phyloP scores from a whole-genome alignment of 2,888 invertebrate genomes.

The Graphium colonna region DNA sequence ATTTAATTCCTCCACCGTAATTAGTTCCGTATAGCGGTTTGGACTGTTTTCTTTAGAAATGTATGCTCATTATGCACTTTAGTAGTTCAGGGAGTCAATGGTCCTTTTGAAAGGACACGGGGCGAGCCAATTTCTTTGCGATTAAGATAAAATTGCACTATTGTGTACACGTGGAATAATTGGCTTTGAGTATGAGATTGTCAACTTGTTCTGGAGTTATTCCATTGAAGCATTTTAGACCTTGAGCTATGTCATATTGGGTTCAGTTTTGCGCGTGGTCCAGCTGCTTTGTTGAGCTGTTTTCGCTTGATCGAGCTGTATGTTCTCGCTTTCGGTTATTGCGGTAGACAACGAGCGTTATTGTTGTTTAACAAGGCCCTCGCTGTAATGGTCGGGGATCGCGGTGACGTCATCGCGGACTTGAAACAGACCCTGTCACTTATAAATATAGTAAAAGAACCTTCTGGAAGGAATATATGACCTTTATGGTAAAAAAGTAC shows the following conservation, averaged over 20 bases:
- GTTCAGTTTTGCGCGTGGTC: not conserved
- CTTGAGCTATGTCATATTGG: not conserved
- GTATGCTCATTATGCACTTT: conserved; percentile 28
- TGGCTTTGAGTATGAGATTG: not conserved
- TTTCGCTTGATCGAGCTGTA: conserved; percentile 13
- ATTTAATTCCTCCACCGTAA: conserved; percentile 3
- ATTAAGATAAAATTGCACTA: conserved; percentile 9
- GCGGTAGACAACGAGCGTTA: conserved; percentile 34
- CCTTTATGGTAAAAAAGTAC: no score
- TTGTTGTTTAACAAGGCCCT: conserved; percentile 37
- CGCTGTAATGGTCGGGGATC: conserved; percentile 29
- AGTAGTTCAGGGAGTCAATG: conserved; percentile 36
- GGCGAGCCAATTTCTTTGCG: conserved; percentile 8
- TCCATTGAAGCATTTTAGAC: not conserved
- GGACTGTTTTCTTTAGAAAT: conserved; percentile 23
- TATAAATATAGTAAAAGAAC: no score
- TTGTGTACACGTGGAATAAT: conserved; percentile 9
- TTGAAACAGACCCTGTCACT: no score
- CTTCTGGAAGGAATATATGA: no score
- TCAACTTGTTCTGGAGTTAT: not conserved
- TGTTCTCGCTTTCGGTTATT: conserved; percentile 37
- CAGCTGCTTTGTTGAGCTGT: not conserved
- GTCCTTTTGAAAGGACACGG: conserved; percentile 31
- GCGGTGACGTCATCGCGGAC: conserved; percentile 5
- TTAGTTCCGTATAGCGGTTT: conserved; percentile 3